A percentile compares a stretch with the other conserved stretches of the same genome.
Evolutionary conservation across 2,113 vertebrate species (phyloP).

Genomic region (Corvus cornix): DNA sequence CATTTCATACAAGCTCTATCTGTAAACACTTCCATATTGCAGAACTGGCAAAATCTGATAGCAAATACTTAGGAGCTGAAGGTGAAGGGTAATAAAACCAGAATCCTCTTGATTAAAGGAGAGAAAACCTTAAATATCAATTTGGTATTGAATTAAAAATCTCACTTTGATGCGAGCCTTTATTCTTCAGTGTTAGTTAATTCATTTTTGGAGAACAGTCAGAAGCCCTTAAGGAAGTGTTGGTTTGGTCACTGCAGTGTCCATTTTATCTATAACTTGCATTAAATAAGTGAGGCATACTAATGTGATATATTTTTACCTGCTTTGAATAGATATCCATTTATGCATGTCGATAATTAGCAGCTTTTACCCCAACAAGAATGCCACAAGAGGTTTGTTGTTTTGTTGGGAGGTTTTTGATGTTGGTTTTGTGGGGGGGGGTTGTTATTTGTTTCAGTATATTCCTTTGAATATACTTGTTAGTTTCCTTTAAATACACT

Average conservation of each 20-base stretch:
- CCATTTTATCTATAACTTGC: neutral
- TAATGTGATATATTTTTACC: neutral
- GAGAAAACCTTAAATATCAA: neutral
- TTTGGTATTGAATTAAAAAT: neutral
- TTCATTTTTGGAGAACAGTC: neutral
- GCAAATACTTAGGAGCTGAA: neutral
- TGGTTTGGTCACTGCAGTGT: neutral
- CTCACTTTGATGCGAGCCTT: neutral
- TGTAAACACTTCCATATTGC: neutral
- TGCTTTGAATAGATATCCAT: neutral
- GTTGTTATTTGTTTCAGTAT: neutral
- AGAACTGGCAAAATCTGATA: neutral
- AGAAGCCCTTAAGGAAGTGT: neutral
- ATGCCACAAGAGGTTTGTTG: neutral
- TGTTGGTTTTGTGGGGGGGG: neutral
- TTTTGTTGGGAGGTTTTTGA: neutral
- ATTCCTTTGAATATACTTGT: neutral
- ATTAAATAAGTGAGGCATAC: neutral
- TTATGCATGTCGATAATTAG: neutral
- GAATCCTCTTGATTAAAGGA: neutral
- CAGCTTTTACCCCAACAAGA: neutral
- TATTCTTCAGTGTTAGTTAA: neutral
- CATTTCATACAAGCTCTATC: neutral
- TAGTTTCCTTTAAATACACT: neutral
- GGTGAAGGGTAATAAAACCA: neutral